Base-by-base conservation (phyloP, 1,140 invertebrate genomes). In the Neodiprion lecontei region DNA sequence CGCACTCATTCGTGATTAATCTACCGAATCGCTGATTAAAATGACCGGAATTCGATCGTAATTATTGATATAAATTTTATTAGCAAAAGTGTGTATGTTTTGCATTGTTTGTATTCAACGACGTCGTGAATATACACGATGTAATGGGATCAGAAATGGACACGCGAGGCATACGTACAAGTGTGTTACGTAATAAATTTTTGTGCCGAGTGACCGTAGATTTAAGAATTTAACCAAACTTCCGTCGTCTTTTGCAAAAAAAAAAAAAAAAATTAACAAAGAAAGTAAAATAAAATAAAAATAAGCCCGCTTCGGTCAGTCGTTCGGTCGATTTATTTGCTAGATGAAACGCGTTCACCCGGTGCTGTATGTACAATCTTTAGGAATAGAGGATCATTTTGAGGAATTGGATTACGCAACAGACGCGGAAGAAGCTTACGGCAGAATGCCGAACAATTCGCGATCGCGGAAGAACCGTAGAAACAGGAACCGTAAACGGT, bases 361-460 rank as follows among this genome's bases (percentile, higher is more conserved):
- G 28, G 28, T 40, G 28, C 28, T 40, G 28, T 40, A 40, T 40
- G 67, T 21, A 7, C 12, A 69, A 21, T 69, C 67, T 69, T 7
- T 69, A 69, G 67, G 23, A 14, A 23, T 11, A 69, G 61, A 65
- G 61, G 12, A 17, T 14, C 61, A 65, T 14, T 40, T 40, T 40
- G 67, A 7, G 21, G 17, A 21, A 11, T 47, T 74, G 74, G 82
- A 77, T 70, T 82, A 84, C 83, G 70, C 75, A 12, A 83, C 80
- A 21, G 84, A 83, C 76, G 69, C 66, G 28, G 79, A 84, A 75
- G 80, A 81, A 23, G 28, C 4, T 21, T 67, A 23, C 28, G 50
- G 66, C 65, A 79, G 14, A 50, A 86, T 86, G 84, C 83, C 85
- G n/a, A 80, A 84, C 48, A 78, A 78, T 5, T 74, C 79, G 53